These are phyloP conservation scores for Argyrosomus japonicus DNA, from an alignment of 2,113 vertebrate genomes.

Conservation along the genomic window DNA sequence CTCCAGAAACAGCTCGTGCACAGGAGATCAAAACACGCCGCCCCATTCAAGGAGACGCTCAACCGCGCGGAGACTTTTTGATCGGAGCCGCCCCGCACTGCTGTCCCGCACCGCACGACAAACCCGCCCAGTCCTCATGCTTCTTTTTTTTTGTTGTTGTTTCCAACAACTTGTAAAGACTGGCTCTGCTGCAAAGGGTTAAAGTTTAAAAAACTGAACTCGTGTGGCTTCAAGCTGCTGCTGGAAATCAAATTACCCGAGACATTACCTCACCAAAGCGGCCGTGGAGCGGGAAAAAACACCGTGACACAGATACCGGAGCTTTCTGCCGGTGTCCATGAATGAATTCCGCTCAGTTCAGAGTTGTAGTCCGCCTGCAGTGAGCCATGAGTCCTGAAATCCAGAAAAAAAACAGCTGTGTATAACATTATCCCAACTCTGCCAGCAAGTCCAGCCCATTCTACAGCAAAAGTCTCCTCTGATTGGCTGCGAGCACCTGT, in stretches of 20 bases:
- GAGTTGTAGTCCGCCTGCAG: constrained; percentile 26
- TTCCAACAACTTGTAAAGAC: constrained; percentile 37
- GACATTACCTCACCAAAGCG: constrained; percentile 12
- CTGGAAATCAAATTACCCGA: constrained; percentile 26
- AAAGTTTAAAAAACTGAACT: constrained; percentile 56
- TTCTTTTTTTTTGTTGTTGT: constrained; percentile 51
- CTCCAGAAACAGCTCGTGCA: constrained; percentile 11
- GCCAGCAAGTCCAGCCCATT: constrained; percentile 50
- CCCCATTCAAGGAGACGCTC: constrained; percentile 34
- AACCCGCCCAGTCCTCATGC: constrained; percentile 6
- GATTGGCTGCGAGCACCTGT: constrained; percentile 69
- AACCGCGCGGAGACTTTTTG: not conserved
- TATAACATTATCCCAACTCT: constrained; percentile 74
- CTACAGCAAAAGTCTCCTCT: not conserved
- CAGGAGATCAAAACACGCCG: constrained; percentile 20
- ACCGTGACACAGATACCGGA: not conserved
- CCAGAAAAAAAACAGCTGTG: constrained; percentile 77
- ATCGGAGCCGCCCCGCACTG: constrained; percentile 21
- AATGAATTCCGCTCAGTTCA: constrained; percentile 10
- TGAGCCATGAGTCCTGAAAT: constrained; percentile 55
- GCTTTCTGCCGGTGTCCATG: not conserved
- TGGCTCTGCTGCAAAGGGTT: constrained; percentile 1
- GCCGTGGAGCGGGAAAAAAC: not conserved
- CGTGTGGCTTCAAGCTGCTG: constrained; percentile 19
- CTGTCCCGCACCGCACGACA: constrained; percentile 13